Evolutionary conservation across 2,113 vertebrate species (phyloP).

Genomic region (Axis porcinus): DNA sequence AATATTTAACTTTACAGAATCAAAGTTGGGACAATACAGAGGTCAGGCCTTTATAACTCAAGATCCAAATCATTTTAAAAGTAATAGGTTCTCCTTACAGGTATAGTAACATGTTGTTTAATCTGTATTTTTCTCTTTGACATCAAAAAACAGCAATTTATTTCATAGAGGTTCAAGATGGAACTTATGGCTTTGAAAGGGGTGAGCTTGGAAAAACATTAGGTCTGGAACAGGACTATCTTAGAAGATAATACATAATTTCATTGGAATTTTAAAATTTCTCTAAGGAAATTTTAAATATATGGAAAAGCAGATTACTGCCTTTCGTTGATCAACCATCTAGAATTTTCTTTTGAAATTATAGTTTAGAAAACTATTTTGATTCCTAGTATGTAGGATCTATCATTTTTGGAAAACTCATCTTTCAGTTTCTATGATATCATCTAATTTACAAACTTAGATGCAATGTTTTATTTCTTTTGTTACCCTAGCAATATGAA

Average conservation of each 20-base stretch:
- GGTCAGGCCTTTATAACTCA: neutral
- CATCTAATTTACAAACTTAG: neutral
- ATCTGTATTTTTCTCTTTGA: neutral
- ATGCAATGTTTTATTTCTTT: neutral
- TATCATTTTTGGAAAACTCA: neutral
- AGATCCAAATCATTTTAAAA: neutral
- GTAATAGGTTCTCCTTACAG: neutral
- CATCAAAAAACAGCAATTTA: neutral
- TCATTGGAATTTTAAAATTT: neutral
- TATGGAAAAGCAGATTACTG: neutral
- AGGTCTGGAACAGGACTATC: neutral
- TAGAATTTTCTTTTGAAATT: constrained; percentile 38
- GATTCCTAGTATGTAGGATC: neutral
- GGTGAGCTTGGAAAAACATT: neutral
- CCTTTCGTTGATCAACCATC: neutral
- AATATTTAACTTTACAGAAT: neutral
- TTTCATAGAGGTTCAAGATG: neutral
- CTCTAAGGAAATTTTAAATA: neutral
- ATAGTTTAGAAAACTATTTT: neutral
- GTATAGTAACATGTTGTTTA: neutral
- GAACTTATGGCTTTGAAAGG: neutral
- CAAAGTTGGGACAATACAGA: neutral
- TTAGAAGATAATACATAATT: neutral
- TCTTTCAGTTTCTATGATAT: neutral
- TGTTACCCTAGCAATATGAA: constrained; percentile 14